phyloP scores from a whole-genome alignment of 2,888 invertebrate species.

The Drosophila falleni region DNA sequence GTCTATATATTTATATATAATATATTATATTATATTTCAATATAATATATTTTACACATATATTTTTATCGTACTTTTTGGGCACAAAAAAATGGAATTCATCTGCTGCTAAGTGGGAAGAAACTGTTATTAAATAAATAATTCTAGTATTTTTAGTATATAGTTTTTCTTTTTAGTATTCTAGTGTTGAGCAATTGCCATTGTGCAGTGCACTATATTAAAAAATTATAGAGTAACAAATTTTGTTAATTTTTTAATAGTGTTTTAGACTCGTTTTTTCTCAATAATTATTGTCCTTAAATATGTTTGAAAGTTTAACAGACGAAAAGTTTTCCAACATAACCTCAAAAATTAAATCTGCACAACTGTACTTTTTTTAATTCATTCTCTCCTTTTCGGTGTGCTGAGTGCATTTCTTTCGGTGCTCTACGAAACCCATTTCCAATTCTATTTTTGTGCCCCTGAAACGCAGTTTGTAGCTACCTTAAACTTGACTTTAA shows the following conservation, averaged over 20 bases:
- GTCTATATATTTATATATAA: slow-evolving; percentile 6
- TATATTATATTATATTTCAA: neutral
- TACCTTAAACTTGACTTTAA: slow-evolving; percentile 28
- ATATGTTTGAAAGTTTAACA: slow-evolving; percentile 51
- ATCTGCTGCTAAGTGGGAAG: slow-evolving; percentile 7
- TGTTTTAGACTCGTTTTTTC: slow-evolving; percentile 25
- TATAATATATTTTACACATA: neutral
- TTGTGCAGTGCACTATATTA: slow-evolving; percentile 22
- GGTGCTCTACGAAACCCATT: slow-evolving; percentile 68
- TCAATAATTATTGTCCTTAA: slow-evolving; percentile 81
- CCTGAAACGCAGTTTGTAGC: slow-evolving; percentile 50
- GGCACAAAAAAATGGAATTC: slow-evolving; percentile 38
- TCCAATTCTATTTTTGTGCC: slow-evolving; percentile 55
- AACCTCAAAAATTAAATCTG: slow-evolving; percentile 26
- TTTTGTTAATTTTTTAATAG: slow-evolving; percentile 5
- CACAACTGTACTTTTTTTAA: slow-evolving; percentile 19
- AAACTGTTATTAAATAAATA: slow-evolving; percentile 10
- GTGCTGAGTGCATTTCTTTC: slow-evolving; percentile 26
- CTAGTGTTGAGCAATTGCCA: slow-evolving; percentile 39
- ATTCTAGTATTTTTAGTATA: slow-evolving; percentile 12
- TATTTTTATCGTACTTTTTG: slow-evolving; percentile 28
- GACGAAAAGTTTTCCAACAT: slow-evolving; percentile 25
- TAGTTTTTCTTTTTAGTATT: slow-evolving; percentile 3
- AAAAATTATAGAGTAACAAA: neutral
- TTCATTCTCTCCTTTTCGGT: slow-evolving; percentile 13